These are phyloP conservation scores for Acyrthosiphon pisum DNA, from an alignment of 1,140 invertebrate species.

Conservation along the genomic window DNA sequence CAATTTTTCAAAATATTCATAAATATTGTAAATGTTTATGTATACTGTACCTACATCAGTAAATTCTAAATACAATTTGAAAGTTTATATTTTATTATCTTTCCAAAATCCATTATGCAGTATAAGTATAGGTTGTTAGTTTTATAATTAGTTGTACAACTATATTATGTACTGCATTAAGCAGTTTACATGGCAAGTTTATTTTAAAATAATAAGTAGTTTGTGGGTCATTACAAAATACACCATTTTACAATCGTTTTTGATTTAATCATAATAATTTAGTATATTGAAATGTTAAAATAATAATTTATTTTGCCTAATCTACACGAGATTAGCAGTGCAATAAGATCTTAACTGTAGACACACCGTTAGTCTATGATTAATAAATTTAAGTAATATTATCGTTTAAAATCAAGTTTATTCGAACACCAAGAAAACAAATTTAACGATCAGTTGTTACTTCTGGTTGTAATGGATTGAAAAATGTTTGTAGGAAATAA, in stretches of 20 bases:
- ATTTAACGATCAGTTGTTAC: background rate
- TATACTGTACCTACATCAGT: background rate
- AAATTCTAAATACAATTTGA: background rate
- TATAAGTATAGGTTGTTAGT: background rate
- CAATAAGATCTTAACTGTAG: no score
- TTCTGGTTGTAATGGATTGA: background rate
- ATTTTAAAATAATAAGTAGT: background rate
- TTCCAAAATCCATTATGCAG: background rate
- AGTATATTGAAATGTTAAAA: background rate
- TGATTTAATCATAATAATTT: background rate
- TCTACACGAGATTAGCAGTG: background rate
- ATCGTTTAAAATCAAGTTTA: background rate
- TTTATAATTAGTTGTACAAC: background rate
- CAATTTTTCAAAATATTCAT: slow-evolving; percentile 5
- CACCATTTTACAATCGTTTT: background rate
- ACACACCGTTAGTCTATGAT: no score
- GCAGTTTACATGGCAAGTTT: background rate
- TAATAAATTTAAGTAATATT: no score
- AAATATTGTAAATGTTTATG: background rate
- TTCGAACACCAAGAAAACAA: background rate
- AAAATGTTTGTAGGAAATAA: background rate
- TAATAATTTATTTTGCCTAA: no score
- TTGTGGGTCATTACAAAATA: background rate
- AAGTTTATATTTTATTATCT: background rate
- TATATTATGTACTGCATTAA: background rate